These are phyloP conservation scores for Pegoplata infirma DNA, from an alignment of 2,888 invertebrate species.

Conservation along the genomic window DNA sequence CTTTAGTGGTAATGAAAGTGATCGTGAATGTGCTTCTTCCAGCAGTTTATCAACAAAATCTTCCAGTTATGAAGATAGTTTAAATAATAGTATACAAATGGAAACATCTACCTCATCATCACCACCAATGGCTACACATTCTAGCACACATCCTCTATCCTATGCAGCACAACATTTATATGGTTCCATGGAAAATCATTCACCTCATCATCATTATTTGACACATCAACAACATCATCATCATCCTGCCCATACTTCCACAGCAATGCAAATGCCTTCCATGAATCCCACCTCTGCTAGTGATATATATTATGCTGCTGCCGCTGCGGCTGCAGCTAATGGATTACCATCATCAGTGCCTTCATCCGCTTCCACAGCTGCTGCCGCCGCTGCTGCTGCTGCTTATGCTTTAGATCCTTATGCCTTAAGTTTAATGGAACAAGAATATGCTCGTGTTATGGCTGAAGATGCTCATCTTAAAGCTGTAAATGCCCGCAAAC, in stretches of 20 bases:
- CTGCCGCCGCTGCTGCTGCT: constrained; percentile 68
- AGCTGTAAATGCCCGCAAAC: constrained; percentile 84
- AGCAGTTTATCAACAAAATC: constrained; percentile 64
- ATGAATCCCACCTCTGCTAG: constrained; percentile 63
- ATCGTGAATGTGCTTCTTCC: constrained; percentile 69
- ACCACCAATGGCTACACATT: too few relatives aligned
- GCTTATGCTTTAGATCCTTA: constrained; percentile 75
- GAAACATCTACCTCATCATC: background rate
- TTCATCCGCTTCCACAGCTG: constrained; percentile 63
- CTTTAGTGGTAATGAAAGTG: constrained; percentile 66
- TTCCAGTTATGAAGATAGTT: constrained; percentile 69
- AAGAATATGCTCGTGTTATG: constrained; percentile 84
- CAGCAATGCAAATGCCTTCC: constrained; percentile 35
- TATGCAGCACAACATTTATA: constrained; percentile 37
- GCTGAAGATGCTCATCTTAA: constrained; percentile 86
- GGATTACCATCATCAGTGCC: constrained; percentile 60
- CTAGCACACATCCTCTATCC: constrained; percentile 16
- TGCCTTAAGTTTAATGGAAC: constrained; percentile 81
- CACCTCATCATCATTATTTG: constrained; percentile 8
- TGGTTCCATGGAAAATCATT: constrained; percentile 31
- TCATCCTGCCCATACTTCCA: background rate
- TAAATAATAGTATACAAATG: constrained; percentile 65
- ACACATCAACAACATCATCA: constrained; percentile 59
- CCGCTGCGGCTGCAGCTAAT: constrained; percentile 62
- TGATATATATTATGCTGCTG: constrained; percentile 63